Conservation (phyloP, 2,888 invertebrate species). For the Gymnocheta viridis region DNA sequence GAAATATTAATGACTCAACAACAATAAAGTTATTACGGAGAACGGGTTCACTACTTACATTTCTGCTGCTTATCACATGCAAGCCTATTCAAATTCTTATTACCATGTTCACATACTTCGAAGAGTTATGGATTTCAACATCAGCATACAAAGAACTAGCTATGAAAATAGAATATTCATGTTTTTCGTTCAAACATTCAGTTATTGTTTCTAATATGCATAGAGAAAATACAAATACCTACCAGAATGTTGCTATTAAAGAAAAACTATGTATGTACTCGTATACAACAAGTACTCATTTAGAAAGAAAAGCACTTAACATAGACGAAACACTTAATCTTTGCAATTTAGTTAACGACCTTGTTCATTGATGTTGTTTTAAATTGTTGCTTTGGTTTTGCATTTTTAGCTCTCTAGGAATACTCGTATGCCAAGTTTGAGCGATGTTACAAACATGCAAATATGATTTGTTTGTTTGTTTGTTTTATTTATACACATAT, state of each 20-base stretch:
- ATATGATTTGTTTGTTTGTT: not conserved
- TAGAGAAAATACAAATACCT: slow-evolving; percentile 19
- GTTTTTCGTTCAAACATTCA: slow-evolving; percentile 5
- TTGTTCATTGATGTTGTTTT: slow-evolving; percentile 69
- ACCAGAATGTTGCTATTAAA: not conserved
- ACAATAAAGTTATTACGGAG: slow-evolving; percentile 38
- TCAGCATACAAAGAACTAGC: not conserved
- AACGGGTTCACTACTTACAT: not conserved
- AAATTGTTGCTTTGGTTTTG: slow-evolving; percentile 27
- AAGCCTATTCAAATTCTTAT: not conserved
- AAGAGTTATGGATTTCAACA: slow-evolving; percentile 53
- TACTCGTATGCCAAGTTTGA: not conserved
- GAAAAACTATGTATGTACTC: not conserved
- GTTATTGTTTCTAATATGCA: slow-evolving; percentile 22
- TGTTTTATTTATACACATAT: too few species aligned
- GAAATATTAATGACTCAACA: slow-evolving; percentile 40
- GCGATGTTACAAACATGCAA: not conserved
- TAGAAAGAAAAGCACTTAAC: slow-evolving; percentile 54
- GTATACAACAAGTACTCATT: slow-evolving; percentile 20
- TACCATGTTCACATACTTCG: not conserved
- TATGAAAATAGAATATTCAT: slow-evolving; percentile 19
- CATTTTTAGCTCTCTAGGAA: not conserved
- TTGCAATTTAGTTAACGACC: slow-evolving; percentile 81
- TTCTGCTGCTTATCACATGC: not conserved
- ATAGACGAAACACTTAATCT: slow-evolving; percentile 78